Evolutionary conservation across 2,797 vertebrate genomes (phyloP).

Genomic region (Chelon auratus): DNA sequence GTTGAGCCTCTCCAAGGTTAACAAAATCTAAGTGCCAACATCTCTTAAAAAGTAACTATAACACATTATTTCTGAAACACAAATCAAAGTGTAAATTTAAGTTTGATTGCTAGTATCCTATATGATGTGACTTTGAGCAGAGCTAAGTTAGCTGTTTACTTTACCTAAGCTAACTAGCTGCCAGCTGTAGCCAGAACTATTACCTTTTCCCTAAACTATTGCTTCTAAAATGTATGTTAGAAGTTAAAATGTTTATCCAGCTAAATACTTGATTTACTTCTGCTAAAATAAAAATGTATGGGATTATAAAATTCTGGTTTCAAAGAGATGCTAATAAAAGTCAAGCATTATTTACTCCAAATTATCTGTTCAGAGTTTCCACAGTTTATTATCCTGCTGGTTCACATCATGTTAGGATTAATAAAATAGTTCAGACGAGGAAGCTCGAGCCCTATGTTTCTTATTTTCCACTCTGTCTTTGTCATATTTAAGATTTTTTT

Average conservation of each 20-base stretch:
- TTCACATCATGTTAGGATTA: slow-evolving; percentile 10
- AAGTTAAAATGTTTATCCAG: not conserved
- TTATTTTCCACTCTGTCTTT: not conserved
- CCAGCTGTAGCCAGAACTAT: too few relatives aligned
- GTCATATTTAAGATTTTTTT: slow-evolving; percentile 11
- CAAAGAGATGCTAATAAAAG: slow-evolving; percentile 26
- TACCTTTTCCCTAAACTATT: too few relatives aligned
- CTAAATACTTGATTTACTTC: not conserved
- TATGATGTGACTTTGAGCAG: too few relatives aligned
- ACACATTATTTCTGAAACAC: too few relatives aligned
- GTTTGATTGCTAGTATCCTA: too few relatives aligned
- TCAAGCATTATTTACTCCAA: slow-evolving; percentile 5
- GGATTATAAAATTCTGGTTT: slow-evolving; percentile 4
- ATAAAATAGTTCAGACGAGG: slow-evolving; percentile 5
- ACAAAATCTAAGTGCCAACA: too few relatives aligned
- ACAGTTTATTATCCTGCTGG: slow-evolving; percentile 7
- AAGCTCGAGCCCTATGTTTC: not conserved
- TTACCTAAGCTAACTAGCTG: too few relatives aligned
- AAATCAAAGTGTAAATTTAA: too few relatives aligned
- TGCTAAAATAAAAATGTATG: slow-evolving; percentile 9
- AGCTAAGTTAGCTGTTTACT: too few relatives aligned
- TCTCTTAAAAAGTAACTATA: too few relatives aligned
- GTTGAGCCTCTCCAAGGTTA: too few relatives aligned
- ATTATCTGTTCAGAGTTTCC: slow-evolving; percentile 4
- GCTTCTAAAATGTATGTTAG: not conserved